Evolutionary conservation across 2,113 vertebrate genomes (phyloP), one percentile per base, ranked within the genome.

Genomic region (Pedionomus torquatus): DNA sequence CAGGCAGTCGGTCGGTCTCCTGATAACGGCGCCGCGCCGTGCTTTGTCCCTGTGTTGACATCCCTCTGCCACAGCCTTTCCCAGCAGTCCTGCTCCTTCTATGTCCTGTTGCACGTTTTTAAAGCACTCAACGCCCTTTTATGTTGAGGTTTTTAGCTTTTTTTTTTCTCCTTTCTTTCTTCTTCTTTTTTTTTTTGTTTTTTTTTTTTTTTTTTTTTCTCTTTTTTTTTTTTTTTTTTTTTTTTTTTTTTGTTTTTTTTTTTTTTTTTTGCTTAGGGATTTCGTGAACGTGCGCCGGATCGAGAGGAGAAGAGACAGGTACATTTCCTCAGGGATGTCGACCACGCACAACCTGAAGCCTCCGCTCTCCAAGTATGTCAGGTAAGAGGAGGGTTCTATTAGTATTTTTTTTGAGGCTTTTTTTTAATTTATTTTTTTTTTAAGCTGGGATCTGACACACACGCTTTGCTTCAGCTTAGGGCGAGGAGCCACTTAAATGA

Each of bases 211-310:
- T 26, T 28, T 61, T 78, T 11, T 33, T n/a, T n/a, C n/a, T n/a
- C n/a, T n/a, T 41, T 41, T 41, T 41, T 41, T 41, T 41, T 41
- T 13, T 41, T 41, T 41, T 13, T 13, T 41, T 41, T 41, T 41
- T 41, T 41, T 41, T 41, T 41, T 41, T 13, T 41, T 41, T 41
- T 13, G 10, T 41, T 41, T 19, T n/a, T 33, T 25, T 41, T 51
- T 20, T 14, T 28, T 13, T 26, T 28, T 61, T 78, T 11, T 33
- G 41, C 54, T 7, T 41, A 99, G 99, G 98, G 99, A 99, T 92
- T 99, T 99, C 8, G 98, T 99, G 74, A 99, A 99, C 8, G 99
- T 99, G 65, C 98, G 99, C 4, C 98, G 99, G 52, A 99, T 99
- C 15, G 99, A 99, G 89, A 98, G 99, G 46, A 99, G 98, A 60